phyloP scores from a whole-genome alignment of 2,888 invertebrate species.

The Protodeltote pygarga region DNA sequence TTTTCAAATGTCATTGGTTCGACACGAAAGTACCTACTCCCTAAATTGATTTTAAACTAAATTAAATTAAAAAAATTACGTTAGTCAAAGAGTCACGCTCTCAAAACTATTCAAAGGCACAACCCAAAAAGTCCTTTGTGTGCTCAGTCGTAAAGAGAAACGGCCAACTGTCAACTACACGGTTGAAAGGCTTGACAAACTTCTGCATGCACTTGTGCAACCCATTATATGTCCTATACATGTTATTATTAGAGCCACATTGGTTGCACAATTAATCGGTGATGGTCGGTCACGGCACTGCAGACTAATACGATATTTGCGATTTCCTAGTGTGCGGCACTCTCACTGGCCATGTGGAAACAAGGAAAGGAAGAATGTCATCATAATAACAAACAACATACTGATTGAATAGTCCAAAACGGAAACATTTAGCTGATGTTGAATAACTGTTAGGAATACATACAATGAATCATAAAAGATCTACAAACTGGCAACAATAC shows the following conservation, averaged over 20 bases:
- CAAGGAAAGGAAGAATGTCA: slow-evolving; percentile 35
- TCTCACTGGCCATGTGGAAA: slow-evolving; percentile 49
- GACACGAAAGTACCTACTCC: no score
- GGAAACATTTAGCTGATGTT: slow-evolving; percentile 10
- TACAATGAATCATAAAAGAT: no score
- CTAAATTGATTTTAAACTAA: neutral
- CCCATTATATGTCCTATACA: slow-evolving; percentile 27
- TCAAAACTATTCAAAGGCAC: slow-evolving; percentile 7
- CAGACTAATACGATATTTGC: slow-evolving; percentile 44
- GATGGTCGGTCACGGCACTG: slow-evolving; percentile 45
- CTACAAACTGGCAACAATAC: no score
- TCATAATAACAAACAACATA: slow-evolving; percentile 26
- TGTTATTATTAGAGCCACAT: slow-evolving; percentile 32
- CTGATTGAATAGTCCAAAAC: slow-evolving; percentile 19
- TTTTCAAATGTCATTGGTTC: no score
- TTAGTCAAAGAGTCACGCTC: neutral
- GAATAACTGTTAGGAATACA: neutral
- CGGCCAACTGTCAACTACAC: slow-evolving; percentile 26
- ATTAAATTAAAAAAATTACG: neutral
- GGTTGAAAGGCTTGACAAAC: slow-evolving; percentile 43
- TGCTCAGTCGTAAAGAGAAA: slow-evolving; percentile 42
- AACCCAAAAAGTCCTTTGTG: slow-evolving; percentile 26
- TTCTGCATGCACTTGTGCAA: slow-evolving; percentile 40
- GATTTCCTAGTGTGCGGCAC: slow-evolving; percentile 46
- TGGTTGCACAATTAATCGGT: slow-evolving; percentile 43